phyloP scores from a whole-genome alignment of 2,888 invertebrate species.

The Ligdia adustata region DNA sequence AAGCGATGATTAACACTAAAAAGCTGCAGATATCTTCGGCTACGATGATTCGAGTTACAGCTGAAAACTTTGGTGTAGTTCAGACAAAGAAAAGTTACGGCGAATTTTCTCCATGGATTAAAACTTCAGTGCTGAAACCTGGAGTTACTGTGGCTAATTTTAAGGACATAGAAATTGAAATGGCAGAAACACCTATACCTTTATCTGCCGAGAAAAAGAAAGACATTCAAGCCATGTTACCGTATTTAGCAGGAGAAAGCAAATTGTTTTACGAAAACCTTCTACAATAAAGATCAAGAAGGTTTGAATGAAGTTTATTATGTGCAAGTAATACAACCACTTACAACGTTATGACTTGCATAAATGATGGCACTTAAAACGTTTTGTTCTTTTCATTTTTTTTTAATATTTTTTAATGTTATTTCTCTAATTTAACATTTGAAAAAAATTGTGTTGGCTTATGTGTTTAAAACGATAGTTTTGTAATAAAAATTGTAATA shows the following conservation, averaged over 20 bases:
- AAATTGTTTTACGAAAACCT: constrained; percentile 10
- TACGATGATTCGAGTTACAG: constrained; percentile 16
- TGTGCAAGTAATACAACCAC: constrained; percentile 7
- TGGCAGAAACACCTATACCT: constrained; percentile 20
- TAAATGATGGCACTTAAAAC: not conserved
- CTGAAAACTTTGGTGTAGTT: constrained; percentile 22
- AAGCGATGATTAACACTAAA: constrained; percentile 17
- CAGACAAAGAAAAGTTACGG: constrained; percentile 20
- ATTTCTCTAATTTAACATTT: not conserved
- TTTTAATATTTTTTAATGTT: not conserved
- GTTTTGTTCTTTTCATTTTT: not conserved
- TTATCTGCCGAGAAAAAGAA: constrained; percentile 24
- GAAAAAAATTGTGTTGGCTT: not conserved
- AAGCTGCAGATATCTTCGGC: constrained; percentile 17
- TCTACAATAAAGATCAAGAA: not conserved
- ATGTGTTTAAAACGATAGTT: not conserved
- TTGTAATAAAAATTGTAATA: not conserved
- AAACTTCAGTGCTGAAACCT: constrained; percentile 13
- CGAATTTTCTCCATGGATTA: constrained; percentile 16
- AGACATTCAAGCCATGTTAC: constrained; percentile 20
- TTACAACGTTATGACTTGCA: constrained; percentile 5
- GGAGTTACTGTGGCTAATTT: constrained; percentile 16
- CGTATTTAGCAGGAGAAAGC: constrained; percentile 19
- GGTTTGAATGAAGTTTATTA: constrained; percentile 7
- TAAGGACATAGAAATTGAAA: constrained; percentile 13